Percentiles rank a stretch among this genome's conserved stretches.
Evolutionary conservation across 1,140 invertebrate species (phyloP).

Genomic region (Paracyclopina nana): DNA sequence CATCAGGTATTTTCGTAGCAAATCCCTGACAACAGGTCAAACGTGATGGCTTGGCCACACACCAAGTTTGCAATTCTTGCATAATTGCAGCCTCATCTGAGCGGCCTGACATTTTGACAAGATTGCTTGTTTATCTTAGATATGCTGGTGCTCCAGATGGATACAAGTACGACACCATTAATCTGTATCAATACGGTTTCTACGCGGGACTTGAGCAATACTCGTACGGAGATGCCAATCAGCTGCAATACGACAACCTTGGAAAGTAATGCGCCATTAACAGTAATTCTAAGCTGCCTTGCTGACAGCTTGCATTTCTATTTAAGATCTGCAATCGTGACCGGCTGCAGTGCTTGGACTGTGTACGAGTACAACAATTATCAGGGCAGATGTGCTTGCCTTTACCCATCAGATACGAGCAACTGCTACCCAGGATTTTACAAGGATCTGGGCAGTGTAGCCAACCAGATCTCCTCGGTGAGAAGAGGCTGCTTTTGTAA

Average conservation of each 20-base stretch:
- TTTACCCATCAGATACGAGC: constrained; percentile 5
- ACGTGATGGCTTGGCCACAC: too few relatives aligned
- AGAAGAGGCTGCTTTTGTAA: not conserved
- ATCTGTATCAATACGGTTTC: not conserved
- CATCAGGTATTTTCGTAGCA: too few relatives aligned
- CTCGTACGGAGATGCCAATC: not conserved
- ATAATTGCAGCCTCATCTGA: too few relatives aligned
- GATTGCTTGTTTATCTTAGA: too few relatives aligned
- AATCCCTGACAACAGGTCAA: too few relatives aligned
- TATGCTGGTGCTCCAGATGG: constrained; percentile 1
- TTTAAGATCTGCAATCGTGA: not conserved
- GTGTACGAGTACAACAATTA: not conserved
- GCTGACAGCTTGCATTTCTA: not conserved
- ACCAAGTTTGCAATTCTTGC: too few relatives aligned
- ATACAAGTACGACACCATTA: constrained; percentile 4
- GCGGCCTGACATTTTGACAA: too few relatives aligned
- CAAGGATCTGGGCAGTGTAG: not conserved
- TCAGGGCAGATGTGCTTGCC: not conserved
- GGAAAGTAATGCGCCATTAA: not conserved
- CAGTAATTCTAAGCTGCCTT: not conserved
- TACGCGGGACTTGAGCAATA: not conserved
- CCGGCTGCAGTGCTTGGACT: constrained; percentile 5
- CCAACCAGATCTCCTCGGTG: not conserved
- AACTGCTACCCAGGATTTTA: not conserved
- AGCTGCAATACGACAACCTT: not conserved